Conservation (phyloP, 2,797 vertebrate genomes). For the Hippocampus kuda region DNA sequence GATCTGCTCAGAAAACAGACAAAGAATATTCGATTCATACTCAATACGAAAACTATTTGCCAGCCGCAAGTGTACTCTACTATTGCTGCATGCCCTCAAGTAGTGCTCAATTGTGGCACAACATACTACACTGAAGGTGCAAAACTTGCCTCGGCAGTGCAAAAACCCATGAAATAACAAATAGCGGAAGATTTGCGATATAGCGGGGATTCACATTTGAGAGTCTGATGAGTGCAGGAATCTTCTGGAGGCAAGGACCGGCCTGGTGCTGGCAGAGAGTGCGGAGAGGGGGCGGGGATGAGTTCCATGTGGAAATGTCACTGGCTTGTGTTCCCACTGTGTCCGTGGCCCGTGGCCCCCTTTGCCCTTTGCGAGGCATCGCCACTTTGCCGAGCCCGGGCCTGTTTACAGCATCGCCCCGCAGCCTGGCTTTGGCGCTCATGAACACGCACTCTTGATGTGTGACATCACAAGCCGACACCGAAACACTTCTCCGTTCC, state of each 20-base stretch:
- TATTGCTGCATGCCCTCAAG: no score
- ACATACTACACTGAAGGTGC: no score
- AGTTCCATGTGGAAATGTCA: slow-evolving; percentile 45
- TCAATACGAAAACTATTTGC: no score
- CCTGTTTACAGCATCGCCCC: slow-evolving; percentile 30
- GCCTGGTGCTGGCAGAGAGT: neutral
- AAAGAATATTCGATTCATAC: no score
- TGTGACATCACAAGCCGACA: neutral
- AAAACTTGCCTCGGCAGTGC: no score
- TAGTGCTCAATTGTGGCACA: no score
- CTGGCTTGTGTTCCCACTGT: slow-evolving; percentile 37
- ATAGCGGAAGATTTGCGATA: neutral
- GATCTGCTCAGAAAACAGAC: no score
- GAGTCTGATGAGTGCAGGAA: neutral
- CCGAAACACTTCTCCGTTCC: neutral
- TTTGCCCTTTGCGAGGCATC: slow-evolving; percentile 46
- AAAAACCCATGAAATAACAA: neutral
- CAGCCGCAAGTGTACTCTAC: no score
- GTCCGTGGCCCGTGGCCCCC: slow-evolving; percentile 31
- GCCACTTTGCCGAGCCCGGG: slow-evolving; percentile 10
- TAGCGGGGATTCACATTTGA: neutral
- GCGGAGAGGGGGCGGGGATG: slow-evolving; percentile 9
- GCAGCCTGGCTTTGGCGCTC: slow-evolving; percentile 1
- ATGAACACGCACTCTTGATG: neutral
- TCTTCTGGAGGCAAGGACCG: no score